Evolutionary conservation across 1,140 invertebrate genomes (phyloP).

Genomic region (Leptopilina clavipes): DNA sequence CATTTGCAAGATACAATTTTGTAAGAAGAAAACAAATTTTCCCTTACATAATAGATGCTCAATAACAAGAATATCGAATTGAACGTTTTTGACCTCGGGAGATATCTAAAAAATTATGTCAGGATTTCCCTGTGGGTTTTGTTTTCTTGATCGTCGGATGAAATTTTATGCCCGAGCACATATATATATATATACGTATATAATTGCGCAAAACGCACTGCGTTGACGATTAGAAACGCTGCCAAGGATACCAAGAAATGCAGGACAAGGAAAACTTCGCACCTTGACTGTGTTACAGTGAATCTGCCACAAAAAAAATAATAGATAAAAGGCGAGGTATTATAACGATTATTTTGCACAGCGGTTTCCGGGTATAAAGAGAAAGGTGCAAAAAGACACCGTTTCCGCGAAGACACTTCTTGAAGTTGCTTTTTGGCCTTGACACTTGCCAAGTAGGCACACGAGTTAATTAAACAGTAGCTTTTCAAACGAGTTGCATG

Average conservation of each 20-base stretch:
- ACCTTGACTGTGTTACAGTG: slow-evolving; percentile 41
- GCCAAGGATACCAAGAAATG: slow-evolving; percentile 60
- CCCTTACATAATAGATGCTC: too few species aligned
- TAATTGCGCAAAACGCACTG: slow-evolving; percentile 44
- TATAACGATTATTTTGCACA: slow-evolving; percentile 16
- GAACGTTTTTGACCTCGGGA: background rate
- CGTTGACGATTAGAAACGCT: slow-evolving; percentile 56
- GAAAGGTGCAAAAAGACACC: background rate
- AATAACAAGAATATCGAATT: background rate
- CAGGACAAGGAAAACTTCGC: slow-evolving; percentile 58
- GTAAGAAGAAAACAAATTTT: too few species aligned
- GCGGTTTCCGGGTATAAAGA: slow-evolving; percentile 14
- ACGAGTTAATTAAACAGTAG: background rate
- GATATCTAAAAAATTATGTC: slow-evolving; percentile 8
- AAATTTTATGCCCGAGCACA: background rate
- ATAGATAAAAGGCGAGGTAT: slow-evolving; percentile 11
- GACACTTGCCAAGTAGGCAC: background rate
- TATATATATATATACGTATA: slow-evolving; percentile 28
- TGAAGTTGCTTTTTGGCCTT: background rate
- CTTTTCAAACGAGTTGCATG: background rate
- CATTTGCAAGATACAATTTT: too few species aligned
- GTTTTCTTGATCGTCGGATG: background rate
- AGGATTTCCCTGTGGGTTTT: slow-evolving; percentile 16
- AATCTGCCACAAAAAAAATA: slow-evolving; percentile 24
- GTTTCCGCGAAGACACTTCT: slow-evolving; percentile 4